phyloP scores from a whole-genome alignment of 2,113 vertebrate species.

The Mesembrinibis cayennensis region DNA sequence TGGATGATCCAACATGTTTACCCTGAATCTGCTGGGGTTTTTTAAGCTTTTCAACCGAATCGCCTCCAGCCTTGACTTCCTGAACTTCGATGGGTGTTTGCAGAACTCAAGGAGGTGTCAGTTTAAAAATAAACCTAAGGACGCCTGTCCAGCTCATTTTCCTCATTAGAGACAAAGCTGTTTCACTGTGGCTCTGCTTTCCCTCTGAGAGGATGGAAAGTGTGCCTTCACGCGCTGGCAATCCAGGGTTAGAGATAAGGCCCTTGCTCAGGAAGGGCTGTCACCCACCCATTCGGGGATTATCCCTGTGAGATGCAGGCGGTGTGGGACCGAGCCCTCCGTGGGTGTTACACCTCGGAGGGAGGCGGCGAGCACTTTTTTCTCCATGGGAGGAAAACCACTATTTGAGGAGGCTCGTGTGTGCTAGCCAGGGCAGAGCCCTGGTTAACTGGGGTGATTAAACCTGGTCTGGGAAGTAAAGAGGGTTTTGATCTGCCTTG shows the following conservation, averaged over 20 bases:
- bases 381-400: background rate
- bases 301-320: conserved; percentile 17
- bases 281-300: conserved; percentile 25
- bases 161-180: background rate
- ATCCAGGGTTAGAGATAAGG: conserved; percentile 58
- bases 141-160: background rate
- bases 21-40: background rate
- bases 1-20: background rate
- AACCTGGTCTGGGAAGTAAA: background rate
- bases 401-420: background rate
- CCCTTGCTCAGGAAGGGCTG: conserved; percentile 62
- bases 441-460: background rate
- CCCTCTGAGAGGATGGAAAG: conserved; percentile 67
- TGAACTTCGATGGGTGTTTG: background rate
- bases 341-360: background rate
- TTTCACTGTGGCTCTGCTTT: background rate
- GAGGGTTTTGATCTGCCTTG: background rate
- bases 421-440: background rate
- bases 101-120: background rate
- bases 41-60: background rate
- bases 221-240: conserved; percentile 47
- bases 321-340: background rate
- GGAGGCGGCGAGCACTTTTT: background rate
- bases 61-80: background rate
- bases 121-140: conserved; percentile 26